These are phyloP conservation scores for Agriopis marginaria DNA, from an alignment of 2,888 invertebrate species.

Conservation along the genomic window DNA sequence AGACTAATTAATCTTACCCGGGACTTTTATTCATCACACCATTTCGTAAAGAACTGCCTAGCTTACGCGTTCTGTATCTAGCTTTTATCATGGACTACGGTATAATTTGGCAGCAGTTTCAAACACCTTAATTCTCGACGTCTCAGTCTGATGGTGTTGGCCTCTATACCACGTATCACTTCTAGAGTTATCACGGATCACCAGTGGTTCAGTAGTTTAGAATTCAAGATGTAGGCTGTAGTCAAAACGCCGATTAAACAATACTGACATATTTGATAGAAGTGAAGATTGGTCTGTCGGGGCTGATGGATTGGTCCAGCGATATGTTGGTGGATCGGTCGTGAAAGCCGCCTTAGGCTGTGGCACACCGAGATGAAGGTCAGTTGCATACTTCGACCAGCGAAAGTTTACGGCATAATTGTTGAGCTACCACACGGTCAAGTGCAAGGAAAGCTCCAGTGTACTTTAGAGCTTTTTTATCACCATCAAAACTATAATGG, in stretches of 20 bases:
- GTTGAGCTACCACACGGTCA: conserved; percentile 61
- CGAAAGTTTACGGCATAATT: conserved; percentile 78
- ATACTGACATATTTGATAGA: conserved; percentile 24
- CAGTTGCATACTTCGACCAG: conserved; percentile 65
- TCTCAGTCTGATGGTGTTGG: too few species aligned
- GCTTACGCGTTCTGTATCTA: too few species aligned
- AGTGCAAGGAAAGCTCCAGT: conserved; percentile 67
- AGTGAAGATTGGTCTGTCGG: conserved; percentile 16
- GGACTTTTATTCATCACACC: too few species aligned
- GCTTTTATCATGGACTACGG: too few species aligned
- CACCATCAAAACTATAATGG: conserved; percentile 39
- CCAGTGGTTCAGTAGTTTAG: neutral
- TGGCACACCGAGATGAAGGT: conserved; percentile 69
- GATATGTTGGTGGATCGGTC: conserved; percentile 51
- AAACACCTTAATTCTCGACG: too few species aligned
- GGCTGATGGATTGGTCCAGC: conserved; percentile 43
- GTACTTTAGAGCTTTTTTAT: conserved; percentile 43
- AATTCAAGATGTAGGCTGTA: neutral
- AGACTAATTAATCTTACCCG: too few species aligned
- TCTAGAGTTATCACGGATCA: too few species aligned
- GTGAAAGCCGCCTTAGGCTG: conserved; percentile 75
- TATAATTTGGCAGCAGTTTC: too few species aligned
- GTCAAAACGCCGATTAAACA: conserved; percentile 33
- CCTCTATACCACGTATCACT: too few species aligned
- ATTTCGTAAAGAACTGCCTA: too few species aligned